Base-by-base conservation (phyloP, 2,113 vertebrate species). In the Ochotona princeps region DNA sequence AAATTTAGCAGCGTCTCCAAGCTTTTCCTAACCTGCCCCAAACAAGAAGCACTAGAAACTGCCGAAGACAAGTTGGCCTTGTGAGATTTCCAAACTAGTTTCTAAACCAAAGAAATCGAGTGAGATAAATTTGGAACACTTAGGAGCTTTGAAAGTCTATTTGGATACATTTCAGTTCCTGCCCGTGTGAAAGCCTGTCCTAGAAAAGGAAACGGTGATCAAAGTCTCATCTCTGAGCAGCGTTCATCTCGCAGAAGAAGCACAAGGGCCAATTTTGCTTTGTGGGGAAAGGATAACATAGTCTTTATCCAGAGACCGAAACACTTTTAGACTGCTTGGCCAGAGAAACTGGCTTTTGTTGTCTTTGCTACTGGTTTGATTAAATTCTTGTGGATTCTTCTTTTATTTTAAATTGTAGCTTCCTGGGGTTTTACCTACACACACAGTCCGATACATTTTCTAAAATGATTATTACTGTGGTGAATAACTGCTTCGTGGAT, bases 31-130 rank as follows among this genome's bases (percentile, higher is more conserved):
- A 96, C 90, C 91, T 95, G 84, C 70, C 95, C 95, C 88, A 95
- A 95, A 96, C 96, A 97, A 97, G 94, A 95, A 97, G 93, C 85
- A 94, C 91, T 97, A 95, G 94, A 97, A 97, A 97, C 95, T 96
- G 86, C 94, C 85, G 92, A 96, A 96, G 96, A 97, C 96, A 97
- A 95, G 94, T 96, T 92, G 85, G 95, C 95, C 95, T 96, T 97
- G 97, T 97, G 95, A 97, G 92, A 96, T 92, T 97, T 97, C 96
- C 94, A 97, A 97, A 94, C 84, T 92, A 94, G 96, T 95, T 93
- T 90, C 92, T 95, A 96, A 96, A 96, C 95, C 95, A 95, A 95
- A 80, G 94, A 97, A 97, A 96, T 60, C 76, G 93, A 95, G 91
- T 95, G 89, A 96, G 91, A 96, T 95, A 97, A 97, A 97, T 97